Conservation (phyloP, 2,888 invertebrate species). For the Zaprionus obscuricornis region DNA sequence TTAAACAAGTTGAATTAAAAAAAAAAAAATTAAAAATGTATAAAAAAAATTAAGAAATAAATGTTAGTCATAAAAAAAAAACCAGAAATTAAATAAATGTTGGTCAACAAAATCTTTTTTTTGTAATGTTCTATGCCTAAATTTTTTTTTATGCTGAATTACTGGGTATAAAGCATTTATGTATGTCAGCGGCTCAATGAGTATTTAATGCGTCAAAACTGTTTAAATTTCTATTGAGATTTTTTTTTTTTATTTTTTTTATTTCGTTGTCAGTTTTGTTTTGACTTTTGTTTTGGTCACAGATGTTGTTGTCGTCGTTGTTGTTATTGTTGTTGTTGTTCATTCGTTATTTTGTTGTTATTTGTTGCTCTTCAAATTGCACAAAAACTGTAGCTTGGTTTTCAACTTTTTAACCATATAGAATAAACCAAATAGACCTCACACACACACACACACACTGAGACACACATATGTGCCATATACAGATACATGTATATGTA, state of each 20-base stretch:
- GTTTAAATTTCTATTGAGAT: conserved; percentile 77
- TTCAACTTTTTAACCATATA: conserved; percentile 69
- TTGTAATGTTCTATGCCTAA: too few relatives aligned
- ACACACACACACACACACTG: conserved; percentile 9
- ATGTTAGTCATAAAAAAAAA: too few relatives aligned
- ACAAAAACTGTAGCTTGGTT: conserved; percentile 69
- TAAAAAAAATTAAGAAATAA: too few relatives aligned
- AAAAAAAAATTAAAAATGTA: too few relatives aligned
- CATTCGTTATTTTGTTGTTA: conserved; percentile 28
- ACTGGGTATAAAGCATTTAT: conserved; percentile 15
- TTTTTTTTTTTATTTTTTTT: conserved; percentile 44
- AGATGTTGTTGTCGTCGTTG: conserved; percentile 51
- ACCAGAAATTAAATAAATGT: too few relatives aligned
- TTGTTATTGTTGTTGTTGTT: conserved; percentile 19
- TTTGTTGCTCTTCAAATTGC: conserved; percentile 44
- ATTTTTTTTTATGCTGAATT: too few relatives aligned
- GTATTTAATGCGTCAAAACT: conserved; percentile 76
- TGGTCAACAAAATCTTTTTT: too few relatives aligned
- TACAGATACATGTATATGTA: neutral
- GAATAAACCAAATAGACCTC: conserved; percentile 30
- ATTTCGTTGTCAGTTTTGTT: conserved; percentile 45
- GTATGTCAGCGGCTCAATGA: conserved; percentile 53
- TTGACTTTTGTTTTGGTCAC: conserved; percentile 73
- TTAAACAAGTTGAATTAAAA: too few relatives aligned
- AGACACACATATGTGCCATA: neutral